Conservation (phyloP, 2,797 vertebrate genomes). For the Merluccius polli region DNA sequence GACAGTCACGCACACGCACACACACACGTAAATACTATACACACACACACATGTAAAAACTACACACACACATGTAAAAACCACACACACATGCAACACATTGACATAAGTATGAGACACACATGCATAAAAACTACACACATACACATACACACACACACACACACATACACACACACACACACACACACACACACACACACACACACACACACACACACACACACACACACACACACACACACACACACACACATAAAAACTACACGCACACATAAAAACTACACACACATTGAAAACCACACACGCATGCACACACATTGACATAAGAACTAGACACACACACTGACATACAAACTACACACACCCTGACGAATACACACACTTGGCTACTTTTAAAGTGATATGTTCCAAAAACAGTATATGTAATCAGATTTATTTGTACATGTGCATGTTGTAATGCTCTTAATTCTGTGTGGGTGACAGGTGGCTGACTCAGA, state of each 20-base stretch:
- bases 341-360: too few species aligned
- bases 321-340: too few species aligned
- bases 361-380: neutral
- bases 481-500: constrained; percentile 88
- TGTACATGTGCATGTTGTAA: neutral
- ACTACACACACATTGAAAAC: too few species aligned
- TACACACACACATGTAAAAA: neutral
- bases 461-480: neutral
- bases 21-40: neutral
- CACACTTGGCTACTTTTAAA: neutral
- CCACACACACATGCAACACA: neutral
- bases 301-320: neutral
- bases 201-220: neutral
- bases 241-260: constrained; percentile 2
- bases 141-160: constrained; percentile 2
- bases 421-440: neutral
- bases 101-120: neutral
- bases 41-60: neutral
- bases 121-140: neutral
- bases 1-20: neutral
- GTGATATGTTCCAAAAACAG: neutral
- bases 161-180: neutral
- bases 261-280: too few species aligned
- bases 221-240: neutral
- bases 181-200: constrained; percentile 3